Conservation (phyloP, 64 coral and sea anemone genomes). For the Actinia tenebrosa region DNA sequence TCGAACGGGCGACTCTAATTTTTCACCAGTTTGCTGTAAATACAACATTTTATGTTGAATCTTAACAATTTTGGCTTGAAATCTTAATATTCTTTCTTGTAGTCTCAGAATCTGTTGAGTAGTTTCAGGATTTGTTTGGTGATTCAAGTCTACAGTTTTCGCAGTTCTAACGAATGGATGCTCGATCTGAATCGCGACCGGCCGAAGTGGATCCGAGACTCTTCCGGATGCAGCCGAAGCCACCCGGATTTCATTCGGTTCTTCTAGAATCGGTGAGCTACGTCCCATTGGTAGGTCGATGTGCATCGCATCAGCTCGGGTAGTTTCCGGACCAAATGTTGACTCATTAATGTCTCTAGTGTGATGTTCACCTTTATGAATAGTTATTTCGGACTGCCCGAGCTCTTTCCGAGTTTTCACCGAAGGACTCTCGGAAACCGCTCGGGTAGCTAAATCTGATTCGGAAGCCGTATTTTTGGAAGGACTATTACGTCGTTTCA, state of each 20-base stretch:
- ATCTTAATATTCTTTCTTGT: conserved; percentile 93
- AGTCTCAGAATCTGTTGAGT: conserved; percentile 86
- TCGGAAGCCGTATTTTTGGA: background rate
- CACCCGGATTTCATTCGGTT: background rate
- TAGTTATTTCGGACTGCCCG: background rate
- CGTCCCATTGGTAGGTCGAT: conserved; percentile 7
- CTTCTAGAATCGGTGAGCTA: conserved; percentile 20
- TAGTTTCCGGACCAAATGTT: background rate
- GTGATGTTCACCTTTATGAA: background rate
- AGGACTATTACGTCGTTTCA: background rate
- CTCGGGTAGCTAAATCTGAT: background rate
- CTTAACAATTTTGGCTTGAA: conserved; percentile 96
- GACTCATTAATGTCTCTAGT: background rate
- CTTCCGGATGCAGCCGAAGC: conserved; percentile 30
- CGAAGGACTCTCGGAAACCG: conserved; percentile 8
- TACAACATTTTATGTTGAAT: conserved; percentile 92
- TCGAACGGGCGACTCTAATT: background rate
- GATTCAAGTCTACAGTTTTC: conserved; percentile 27
- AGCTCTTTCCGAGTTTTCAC: conserved; percentile 2
- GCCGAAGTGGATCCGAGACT: conserved; percentile 13
- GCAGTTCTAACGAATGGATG: conserved; percentile 75
- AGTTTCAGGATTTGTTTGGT: conserved; percentile 46
- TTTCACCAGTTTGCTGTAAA: conserved; percentile 70
- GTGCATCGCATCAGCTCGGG: background rate
- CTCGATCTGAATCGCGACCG: conserved; percentile 62